A percentile compares a stretch with the other conserved stretches of the same genome.
Evolutionary conservation across 2,888 invertebrate species (phyloP).

Genomic region (Ectemnius cavifrons): DNA sequence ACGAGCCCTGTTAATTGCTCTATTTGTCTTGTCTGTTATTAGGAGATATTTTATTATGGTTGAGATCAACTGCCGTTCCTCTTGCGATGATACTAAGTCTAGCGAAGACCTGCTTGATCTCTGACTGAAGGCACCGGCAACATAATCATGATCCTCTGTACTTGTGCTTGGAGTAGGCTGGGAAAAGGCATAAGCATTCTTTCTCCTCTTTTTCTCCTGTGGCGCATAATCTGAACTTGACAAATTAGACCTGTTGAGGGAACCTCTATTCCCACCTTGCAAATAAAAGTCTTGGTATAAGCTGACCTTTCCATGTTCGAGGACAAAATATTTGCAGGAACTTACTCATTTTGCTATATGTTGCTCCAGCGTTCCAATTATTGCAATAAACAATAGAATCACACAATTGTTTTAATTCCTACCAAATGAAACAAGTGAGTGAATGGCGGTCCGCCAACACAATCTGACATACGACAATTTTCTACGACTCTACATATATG

Average conservation of each 20-base stretch:
- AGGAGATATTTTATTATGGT: constrained; percentile 66
- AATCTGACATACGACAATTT: too few species aligned
- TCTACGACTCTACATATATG: too few species aligned
- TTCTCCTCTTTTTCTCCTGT: not conserved
- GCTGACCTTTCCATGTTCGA: too few species aligned
- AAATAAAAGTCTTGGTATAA: too few species aligned
- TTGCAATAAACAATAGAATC: not conserved
- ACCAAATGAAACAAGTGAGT: too few species aligned
- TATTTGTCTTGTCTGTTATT: constrained; percentile 55
- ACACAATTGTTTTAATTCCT: too few species aligned
- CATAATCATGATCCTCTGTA: too few species aligned
- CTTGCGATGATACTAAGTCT: constrained; percentile 15
- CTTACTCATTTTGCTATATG: not conserved
- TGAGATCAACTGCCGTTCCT: constrained; percentile 55
- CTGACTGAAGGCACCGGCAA: not conserved
- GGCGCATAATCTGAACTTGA: not conserved
- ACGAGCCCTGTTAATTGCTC: constrained; percentile 51
- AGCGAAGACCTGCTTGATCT: not conserved
- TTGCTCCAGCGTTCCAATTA: not conserved
- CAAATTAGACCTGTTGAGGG: too few species aligned
- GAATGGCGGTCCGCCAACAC: too few species aligned
- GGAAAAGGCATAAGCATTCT: not conserved
- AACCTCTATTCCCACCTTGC: too few species aligned
- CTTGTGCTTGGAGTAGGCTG: constrained; percentile 26
- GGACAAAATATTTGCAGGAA: not conserved